Conservation (phyloP, 1,140 invertebrate species). For the Temnothorax curvispinosus region DNA sequence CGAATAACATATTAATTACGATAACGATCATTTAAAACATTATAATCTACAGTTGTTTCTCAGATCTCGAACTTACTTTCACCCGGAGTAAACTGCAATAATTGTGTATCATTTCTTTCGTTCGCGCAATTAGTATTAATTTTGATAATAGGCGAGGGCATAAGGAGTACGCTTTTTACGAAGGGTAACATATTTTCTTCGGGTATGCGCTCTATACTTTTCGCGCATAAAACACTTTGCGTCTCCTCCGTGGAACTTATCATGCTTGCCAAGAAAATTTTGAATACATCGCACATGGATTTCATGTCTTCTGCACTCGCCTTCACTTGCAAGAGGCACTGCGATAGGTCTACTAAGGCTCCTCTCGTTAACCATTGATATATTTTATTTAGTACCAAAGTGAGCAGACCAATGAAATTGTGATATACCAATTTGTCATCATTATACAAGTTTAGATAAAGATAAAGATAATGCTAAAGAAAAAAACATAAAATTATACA, state of each 20-base stretch:
- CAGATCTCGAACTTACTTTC: constrained; percentile 69
- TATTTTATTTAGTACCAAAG: constrained; percentile 66
- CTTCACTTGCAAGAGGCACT: constrained; percentile 74
- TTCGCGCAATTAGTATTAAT: constrained; percentile 66
- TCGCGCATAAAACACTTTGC: constrained; percentile 30
- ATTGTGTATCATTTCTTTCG: constrained; percentile 57
- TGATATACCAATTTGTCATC: constrained; percentile 71
- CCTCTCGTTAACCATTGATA: constrained; percentile 50
- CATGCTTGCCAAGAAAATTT: constrained; percentile 42
- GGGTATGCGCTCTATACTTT: constrained; percentile 13
- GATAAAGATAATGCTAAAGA: constrained; percentile 69
- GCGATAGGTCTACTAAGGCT: constrained; percentile 64
- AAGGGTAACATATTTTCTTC: constrained; percentile 33
- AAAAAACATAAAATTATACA: constrained; percentile 32
- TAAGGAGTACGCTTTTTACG: constrained; percentile 71
- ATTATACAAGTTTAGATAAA: constrained; percentile 63
- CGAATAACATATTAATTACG: constrained; percentile 17
- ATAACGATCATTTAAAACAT: constrained; percentile 13
- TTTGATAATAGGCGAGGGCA: constrained; percentile 77
- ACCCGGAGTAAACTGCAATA: constrained; percentile 77
- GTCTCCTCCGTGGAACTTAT: neutral
- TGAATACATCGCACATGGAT: constrained; percentile 63
- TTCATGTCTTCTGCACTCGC: constrained; percentile 72
- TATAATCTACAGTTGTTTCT: neutral
- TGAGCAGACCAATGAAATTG: constrained; percentile 73